phyloP scores from a whole-genome alignment of 2,113 vertebrate species.

The Illadopsis cleaveri region DNA sequence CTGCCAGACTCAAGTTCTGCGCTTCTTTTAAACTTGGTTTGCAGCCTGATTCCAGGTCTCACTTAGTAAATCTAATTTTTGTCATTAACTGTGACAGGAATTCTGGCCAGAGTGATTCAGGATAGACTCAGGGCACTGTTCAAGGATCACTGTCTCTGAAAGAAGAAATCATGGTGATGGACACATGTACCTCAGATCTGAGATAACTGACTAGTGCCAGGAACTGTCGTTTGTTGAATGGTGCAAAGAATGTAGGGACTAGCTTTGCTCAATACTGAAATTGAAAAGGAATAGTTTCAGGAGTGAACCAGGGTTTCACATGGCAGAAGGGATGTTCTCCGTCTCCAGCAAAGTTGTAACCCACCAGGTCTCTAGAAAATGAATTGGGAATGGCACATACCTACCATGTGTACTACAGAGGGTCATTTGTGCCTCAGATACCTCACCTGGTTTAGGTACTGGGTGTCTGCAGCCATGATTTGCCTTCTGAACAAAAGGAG shows the following conservation, averaged over 20 bases:
- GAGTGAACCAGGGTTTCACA: neutral
- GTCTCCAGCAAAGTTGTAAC: neutral
- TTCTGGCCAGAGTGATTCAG: neutral
- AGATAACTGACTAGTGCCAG: neutral
- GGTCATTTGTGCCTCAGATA: neutral
- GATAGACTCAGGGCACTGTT: neutral
- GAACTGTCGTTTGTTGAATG: neutral
- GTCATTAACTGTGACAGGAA: neutral
- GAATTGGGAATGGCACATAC: fast-evolving
- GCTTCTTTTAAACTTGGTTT: neutral
- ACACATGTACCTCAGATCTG: fast-evolving
- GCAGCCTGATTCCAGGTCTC: neutral
- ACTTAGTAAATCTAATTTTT: neutral
- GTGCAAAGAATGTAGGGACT: neutral
- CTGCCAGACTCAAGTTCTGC: neutral
- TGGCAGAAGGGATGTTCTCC: neutral
- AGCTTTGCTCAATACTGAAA: neutral
- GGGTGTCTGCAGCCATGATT: neutral
- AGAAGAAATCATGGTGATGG: neutral
- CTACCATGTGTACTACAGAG: fast-evolving
- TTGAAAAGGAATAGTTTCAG: neutral
- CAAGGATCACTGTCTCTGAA: neutral
- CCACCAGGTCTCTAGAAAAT: neutral
- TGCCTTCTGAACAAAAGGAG: neutral
- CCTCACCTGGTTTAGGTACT: neutral